These are phyloP conservation scores for Nematostella vectensis DNA, from an alignment of 92 coral and sea anemone genomes.

Conservation along the genomic window DNA sequence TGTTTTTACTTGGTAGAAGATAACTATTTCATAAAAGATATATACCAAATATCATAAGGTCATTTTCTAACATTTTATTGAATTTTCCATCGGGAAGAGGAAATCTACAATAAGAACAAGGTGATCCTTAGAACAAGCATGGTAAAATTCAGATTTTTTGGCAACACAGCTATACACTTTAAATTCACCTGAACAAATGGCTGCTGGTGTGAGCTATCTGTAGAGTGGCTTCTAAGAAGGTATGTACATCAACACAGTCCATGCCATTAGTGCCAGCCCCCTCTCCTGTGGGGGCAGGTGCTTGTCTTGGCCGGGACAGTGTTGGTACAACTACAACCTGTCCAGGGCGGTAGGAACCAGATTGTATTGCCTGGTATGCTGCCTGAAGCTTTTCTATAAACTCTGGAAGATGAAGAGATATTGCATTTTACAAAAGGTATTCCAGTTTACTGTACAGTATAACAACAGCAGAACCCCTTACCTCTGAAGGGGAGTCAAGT, in stretches of 20 bases:
- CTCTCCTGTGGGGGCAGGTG: conserved; percentile 25
- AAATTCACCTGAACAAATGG: conserved; percentile 57
- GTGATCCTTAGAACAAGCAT: too few relatives aligned
- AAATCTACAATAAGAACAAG: too few relatives aligned
- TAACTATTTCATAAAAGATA: too few relatives aligned
- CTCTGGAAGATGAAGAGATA: conserved; percentile 54
- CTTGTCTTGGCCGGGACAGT: conserved; percentile 69
- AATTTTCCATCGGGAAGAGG: too few relatives aligned
- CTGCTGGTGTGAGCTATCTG: conserved; percentile 58
- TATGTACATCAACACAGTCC: conserved; percentile 84
- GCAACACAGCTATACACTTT: too few relatives aligned
- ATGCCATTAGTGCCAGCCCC: conserved; percentile 11
- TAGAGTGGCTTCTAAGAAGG: conserved; percentile 64
- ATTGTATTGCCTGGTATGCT: conserved; percentile 62
- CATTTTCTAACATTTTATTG: too few relatives aligned
- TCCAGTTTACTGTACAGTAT: background rate
- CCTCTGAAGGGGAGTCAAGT: background rate
- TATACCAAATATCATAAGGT: too few relatives aligned
- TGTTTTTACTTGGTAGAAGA: too few relatives aligned
- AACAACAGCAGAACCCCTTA: background rate
- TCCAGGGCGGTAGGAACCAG: conserved; percentile 89
- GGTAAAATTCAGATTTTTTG: too few relatives aligned
- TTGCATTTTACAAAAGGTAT: background rate
- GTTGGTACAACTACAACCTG: conserved; percentile 86
- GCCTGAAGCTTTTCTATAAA: conserved; percentile 70